Evolutionary conservation across 2,888 invertebrate species (phyloP).

Genomic region (Octodonta nipae): DNA sequence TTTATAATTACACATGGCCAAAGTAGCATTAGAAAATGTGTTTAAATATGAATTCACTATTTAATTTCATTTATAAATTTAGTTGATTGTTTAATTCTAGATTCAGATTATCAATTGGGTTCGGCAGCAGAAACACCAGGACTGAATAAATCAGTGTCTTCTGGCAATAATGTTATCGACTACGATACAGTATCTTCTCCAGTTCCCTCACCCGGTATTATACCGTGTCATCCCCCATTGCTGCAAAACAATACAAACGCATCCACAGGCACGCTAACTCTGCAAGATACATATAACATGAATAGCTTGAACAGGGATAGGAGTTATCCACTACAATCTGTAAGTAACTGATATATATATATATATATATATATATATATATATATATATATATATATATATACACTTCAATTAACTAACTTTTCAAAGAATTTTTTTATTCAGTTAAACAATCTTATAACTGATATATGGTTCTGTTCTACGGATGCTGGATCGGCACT

Average conservation of each 20-base stretch:
- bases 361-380: neutral
- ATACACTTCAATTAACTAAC: too few relatives aligned
- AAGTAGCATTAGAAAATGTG: neutral
- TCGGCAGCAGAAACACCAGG: conserved; percentile 56
- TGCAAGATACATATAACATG: conserved; percentile 23
- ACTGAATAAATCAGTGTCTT: conserved; percentile 33
- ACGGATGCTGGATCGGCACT: too few relatives aligned
- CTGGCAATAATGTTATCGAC: conserved; percentile 24
- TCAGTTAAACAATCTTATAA: too few relatives aligned
- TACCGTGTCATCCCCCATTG: too few relatives aligned
- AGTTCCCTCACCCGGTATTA: too few relatives aligned
- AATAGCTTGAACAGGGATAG: neutral
- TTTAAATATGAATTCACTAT: too few relatives aligned
- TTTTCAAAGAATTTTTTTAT: too few relatives aligned
- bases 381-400: neutral
- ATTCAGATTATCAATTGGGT: conserved; percentile 60
- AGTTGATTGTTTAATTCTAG: conserved; percentile 34
- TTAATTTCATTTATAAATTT: too few relatives aligned
- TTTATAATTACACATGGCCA: neutral
- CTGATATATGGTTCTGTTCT: too few relatives aligned
- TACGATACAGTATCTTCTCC: conserved; percentile 22
- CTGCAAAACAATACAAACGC: too few relatives aligned
- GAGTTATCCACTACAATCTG: neutral
- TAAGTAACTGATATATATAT: neutral
- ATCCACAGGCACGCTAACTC: conserved; percentile 24